Evolutionary conservation across 2,888 invertebrate genomes (phyloP).

Genomic region (Hesperia comma): DNA sequence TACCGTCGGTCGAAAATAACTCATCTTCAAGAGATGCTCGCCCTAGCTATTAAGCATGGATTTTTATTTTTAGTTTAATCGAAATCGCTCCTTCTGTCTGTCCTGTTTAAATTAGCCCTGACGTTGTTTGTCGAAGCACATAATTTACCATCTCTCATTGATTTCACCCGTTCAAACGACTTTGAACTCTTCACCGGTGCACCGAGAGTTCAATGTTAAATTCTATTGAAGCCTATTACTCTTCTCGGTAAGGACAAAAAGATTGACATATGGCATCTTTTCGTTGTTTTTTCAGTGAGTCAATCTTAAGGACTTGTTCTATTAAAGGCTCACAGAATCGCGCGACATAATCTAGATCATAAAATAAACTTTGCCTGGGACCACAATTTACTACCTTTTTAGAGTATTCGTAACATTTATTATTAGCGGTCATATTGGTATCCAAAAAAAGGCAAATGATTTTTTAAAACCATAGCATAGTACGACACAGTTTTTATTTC

Average conservation of each 20-base stretch:
- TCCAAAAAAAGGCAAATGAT: no score
- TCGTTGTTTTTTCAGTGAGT: slow-evolving; percentile 55
- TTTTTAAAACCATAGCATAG: no score
- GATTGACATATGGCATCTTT: slow-evolving; percentile 64
- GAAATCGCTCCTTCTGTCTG: slow-evolving; percentile 55
- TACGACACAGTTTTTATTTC: no score
- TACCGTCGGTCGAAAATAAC: slow-evolving; percentile 63
- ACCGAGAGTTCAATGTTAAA: slow-evolving; percentile 32
- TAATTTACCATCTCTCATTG: slow-evolving; percentile 46
- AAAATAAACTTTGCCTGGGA: no score
- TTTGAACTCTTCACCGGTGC: slow-evolving; percentile 38
- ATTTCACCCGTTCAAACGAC: slow-evolving; percentile 8
- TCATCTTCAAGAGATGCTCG: slow-evolving; percentile 50
- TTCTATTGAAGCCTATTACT: slow-evolving; percentile 28
- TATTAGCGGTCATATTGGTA: no score
- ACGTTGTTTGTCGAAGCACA: slow-evolving; percentile 57
- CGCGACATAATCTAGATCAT: background rate
- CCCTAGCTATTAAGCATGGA: slow-evolving; percentile 61
- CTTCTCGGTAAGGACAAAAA: slow-evolving; percentile 52
- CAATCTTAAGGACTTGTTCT: slow-evolving; percentile 49
- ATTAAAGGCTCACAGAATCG: background rate
- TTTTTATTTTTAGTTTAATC: slow-evolving; percentile 65
- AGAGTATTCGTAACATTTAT: no score
- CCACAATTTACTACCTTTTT: no score
- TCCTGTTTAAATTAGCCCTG: slow-evolving; percentile 72